These are phyloP conservation scores for Philopotamus ludificatus DNA, from an alignment of 1,140 invertebrate species.

Conservation along the genomic window DNA sequence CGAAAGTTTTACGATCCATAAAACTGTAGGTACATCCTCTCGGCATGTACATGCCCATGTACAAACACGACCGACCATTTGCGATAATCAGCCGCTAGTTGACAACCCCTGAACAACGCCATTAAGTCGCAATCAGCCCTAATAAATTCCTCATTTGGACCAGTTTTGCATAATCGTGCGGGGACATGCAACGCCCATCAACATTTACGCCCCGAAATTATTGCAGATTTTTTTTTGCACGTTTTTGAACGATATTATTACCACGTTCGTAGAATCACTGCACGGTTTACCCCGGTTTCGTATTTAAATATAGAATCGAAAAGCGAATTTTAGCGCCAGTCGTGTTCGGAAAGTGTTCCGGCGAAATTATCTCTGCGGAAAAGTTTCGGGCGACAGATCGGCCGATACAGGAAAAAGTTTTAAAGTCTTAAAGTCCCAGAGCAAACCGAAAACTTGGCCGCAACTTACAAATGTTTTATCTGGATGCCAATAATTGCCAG, in stretches of 20 bases:
- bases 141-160: not conserved
- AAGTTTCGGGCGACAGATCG: constrained; percentile 30
- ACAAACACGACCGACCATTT: not conserved
- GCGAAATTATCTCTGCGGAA: constrained; percentile 21
- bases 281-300: no score
- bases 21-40: constrained; percentile 19
- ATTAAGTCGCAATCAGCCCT: not conserved
- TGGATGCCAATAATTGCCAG: constrained; percentile 35
- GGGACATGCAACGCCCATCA: not conserved
- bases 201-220: not conserved
- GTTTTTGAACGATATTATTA: not conserved
- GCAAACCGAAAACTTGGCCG: constrained; percentile 16
- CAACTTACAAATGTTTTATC: constrained; percentile 28
- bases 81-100: not conserved
- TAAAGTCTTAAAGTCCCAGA: constrained; percentile 7
- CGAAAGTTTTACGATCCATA: constrained; percentile 39
- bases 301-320: not conserved
- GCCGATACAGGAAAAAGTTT: constrained; percentile 37
- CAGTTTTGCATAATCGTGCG: not conserved
- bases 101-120: not conserved
- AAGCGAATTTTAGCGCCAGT: not conserved
- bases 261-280: no score
- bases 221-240: not conserved
- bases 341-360: not conserved
- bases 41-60: not conserved